Base-by-base conservation (phyloP, 2,113 vertebrate species). In the Microtus ochrogaster region DNA sequence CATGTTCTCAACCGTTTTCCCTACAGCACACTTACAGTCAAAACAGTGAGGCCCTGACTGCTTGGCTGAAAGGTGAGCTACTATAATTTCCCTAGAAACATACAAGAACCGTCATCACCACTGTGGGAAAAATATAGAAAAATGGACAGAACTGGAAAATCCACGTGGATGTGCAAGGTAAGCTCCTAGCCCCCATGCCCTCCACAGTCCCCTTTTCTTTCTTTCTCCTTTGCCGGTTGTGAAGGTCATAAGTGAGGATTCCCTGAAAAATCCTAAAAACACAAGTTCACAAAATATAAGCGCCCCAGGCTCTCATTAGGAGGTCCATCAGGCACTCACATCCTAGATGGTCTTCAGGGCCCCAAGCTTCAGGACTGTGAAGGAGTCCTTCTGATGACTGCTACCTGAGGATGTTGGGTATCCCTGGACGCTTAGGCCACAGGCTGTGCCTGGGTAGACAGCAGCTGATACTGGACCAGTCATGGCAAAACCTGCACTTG, bases 381-480 rank as follows among this genome's bases (percentile, higher is more conserved):
- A 1, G 39, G 68, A 22, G 63, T 61, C 73, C 63, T 28, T 4
- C 73, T 76, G 33, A 8, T 3, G 24, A 28, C 26, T 30, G 49
- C 49, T 17, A 52, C 2, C 1, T 52, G 17, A 72, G 82, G 39
- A 1, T 28, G 26, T 55, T 21, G 22, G 63, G 26, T 10, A n/a
- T 22, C 61, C 65, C 44, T 30, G 33, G 47, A 28, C 24, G 22
- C 39, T 55, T 5, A n/a, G 28, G 16, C 10, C 10, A 30, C 7
- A 47, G 41, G 39, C 24, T 1, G 0, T 2, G 55, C 21, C 2
- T 7, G 0, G 79, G 65, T 8, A 3, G 52, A 90, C 39, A 2
- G 65, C 14, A 0, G 30, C 14, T 1, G 0, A 30, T 16, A 0
- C 0, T 9, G 0, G 7, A 19, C 21, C n/a, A 1, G 79, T 41